Base-by-base conservation (phyloP, 2,888 invertebrate genomes). In the Nycteola revayana region DNA sequence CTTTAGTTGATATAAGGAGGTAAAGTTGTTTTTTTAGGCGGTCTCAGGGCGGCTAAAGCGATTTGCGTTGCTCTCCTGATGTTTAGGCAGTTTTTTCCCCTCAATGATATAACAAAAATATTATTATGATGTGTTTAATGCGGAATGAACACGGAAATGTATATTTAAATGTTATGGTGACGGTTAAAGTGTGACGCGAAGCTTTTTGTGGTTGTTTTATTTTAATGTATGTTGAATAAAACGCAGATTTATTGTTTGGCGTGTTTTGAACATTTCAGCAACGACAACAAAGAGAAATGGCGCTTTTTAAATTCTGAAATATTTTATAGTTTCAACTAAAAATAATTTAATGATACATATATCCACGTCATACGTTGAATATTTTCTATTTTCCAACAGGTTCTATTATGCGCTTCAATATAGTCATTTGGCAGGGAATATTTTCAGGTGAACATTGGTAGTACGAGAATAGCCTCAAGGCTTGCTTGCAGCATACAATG, bases 1-100 rank as follows among this genome's bases (percentile, higher is more conserved):
- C 69, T 68, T 62, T 65, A 54, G 67, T 54, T 63, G 60, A 60
- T 68, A 65, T 65, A 66, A 65, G 65, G 56, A 55, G 65, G 63
- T 60, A 55, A 63, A 66, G 63, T 55, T 63, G 63, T 61, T 66
- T 69, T 69, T 69, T 69, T 58, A 58, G 58, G 60, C 56, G 42
- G 54, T 59, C 55, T 52, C 51, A 41, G 51, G 60, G 51, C 51
- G 37, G 40, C 40, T 54, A 61, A 66, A 62, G 67, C 61, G 66
- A 56, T 62, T 66, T 63, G 57, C 50, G 55, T 36, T 59, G 48
- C 55, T 61, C 43, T 46, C 39, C 26, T 39, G 38, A 36, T 55
- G 47, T 58, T 52, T 47, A 40, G 46, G 37, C 32, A 42, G 36
- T 42, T 59, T 58, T 37, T 50, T 49, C 52, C n/a, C 35, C 44